A percentile compares a stretch with the other conserved stretches of the same genome.
Evolutionary conservation across 2,113 vertebrate species (phyloP).

Genomic region (Carettochelys insculpta): DNA sequence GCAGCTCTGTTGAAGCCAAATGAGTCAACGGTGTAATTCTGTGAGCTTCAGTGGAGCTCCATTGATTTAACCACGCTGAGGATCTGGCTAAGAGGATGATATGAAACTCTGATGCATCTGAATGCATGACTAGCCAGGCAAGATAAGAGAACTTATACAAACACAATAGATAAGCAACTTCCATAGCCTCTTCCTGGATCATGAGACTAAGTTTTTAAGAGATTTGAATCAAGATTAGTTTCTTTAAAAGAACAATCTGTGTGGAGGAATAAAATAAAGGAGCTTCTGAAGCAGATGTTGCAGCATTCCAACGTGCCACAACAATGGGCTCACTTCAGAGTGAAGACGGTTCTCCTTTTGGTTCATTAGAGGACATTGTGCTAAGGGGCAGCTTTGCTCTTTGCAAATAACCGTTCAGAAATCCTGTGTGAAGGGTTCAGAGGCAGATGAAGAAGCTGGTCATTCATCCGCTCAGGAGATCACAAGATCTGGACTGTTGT

Average conservation of each 20-base stretch:
- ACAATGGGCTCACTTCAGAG: slow-evolving; percentile 58
- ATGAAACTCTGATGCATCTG: slow-evolving; percentile 44
- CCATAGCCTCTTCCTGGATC: slow-evolving; percentile 46
- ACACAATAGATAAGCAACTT: slow-evolving; percentile 54
- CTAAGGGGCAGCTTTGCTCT: slow-evolving; percentile 54
- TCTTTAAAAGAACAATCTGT: slow-evolving; percentile 15
- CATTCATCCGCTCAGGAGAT: accelerated
- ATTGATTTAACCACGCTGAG: slow-evolving; percentile 22
- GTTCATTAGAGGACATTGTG: slow-evolving; percentile 64
- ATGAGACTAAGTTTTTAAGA: not conserved
- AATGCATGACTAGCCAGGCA: slow-evolving; percentile 37
- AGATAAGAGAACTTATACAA: slow-evolving; percentile 52
- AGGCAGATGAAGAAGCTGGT: not conserved
- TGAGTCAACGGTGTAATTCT: slow-evolving; percentile 51
- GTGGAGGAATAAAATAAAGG: slow-evolving; percentile 53
- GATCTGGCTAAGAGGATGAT: slow-evolving; percentile 12
- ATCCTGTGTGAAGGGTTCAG: slow-evolving; percentile 53
- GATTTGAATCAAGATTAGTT: not conserved
- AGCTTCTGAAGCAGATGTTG: slow-evolving; percentile 48
- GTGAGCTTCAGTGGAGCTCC: slow-evolving; percentile 37
- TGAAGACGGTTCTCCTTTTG: slow-evolving; percentile 54
- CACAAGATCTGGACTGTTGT: not conserved
- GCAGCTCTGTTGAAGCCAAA: not conserved
- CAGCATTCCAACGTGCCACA: not conserved
- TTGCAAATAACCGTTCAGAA: slow-evolving; percentile 41